Evolutionary conservation across 1,140 invertebrate species (phyloP).

Genomic region (Aporrectodea caliginosa): DNA sequence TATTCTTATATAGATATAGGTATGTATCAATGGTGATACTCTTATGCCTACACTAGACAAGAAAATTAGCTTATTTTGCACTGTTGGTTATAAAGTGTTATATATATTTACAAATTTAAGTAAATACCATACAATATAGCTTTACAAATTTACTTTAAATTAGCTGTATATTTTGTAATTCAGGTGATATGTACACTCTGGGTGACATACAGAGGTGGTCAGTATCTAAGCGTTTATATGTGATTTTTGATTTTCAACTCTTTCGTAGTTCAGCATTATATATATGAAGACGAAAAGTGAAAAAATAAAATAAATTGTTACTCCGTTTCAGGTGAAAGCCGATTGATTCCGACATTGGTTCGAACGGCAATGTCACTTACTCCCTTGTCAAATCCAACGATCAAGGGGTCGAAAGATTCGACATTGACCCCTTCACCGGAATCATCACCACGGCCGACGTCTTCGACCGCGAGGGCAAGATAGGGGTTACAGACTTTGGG

Average conservation of each 20-base stretch:
- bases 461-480: slow-evolving; percentile 89
- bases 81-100: no score
- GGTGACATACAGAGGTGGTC: no score
- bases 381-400: slow-evolving; percentile 16
- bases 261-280: neutral
- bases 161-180: no score
- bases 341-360: slow-evolving; percentile 86
- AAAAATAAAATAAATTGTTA: neutral
- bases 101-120: no score
- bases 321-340: slow-evolving; percentile 55
- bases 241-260: neutral
- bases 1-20: no score
- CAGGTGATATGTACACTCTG: no score
- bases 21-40: no score
- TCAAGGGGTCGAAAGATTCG: slow-evolving; percentile 21
- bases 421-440: slow-evolving; percentile 28
- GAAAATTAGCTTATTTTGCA: no score
- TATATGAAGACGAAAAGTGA: neutral
- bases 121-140: no score
- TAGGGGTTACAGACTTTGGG: slow-evolving; percentile 68
- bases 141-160: no score
- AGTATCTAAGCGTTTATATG: neutral
- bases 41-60: no score
- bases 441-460: neutral
- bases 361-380: slow-evolving; percentile 69